Evolutionary conservation across 2,888 invertebrate genomes (phyloP).

Genomic region (Cataglyphis livida): DNA sequence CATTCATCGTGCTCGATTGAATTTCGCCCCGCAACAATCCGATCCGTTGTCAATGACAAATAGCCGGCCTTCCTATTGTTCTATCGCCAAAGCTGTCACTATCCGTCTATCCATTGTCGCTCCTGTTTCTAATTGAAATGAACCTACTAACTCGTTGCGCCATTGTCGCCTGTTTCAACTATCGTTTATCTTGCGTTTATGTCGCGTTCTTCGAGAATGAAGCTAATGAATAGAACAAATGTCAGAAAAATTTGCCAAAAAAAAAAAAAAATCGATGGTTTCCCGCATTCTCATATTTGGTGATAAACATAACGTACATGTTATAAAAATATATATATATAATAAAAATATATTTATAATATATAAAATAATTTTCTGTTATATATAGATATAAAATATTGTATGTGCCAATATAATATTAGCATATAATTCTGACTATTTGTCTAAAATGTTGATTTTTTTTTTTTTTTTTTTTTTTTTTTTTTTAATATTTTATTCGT

Average conservation of each 20-base stretch:
- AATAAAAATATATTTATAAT: neutral
- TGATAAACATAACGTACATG: neutral
- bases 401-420: too few species aligned
- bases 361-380: neutral
- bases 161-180: conserved; percentile 21
- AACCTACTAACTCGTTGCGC: conserved; percentile 52
- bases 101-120: conserved; percentile 52
- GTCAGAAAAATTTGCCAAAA: neutral
- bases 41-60: conserved; percentile 58
- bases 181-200: conserved; percentile 27
- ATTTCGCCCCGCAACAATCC: conserved; percentile 59
- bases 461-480: neutral
- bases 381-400: neutral
- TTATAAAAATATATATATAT: neutral
- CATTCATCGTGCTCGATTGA: conserved; percentile 56
- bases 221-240: conserved; percentile 1
- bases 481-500: neutral
- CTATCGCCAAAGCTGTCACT: conserved; percentile 39
- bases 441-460: neutral
- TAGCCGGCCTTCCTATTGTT: conserved; percentile 52
- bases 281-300: neutral
- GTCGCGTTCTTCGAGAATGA: conserved; percentile 34
- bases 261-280: neutral
- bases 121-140: conserved; percentile 51
- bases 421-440: too few species aligned